Evolutionary conservation across 2,888 invertebrate species (phyloP), one percentile per base, ranked within the genome.

Genomic region (Julus scanicus): DNA sequence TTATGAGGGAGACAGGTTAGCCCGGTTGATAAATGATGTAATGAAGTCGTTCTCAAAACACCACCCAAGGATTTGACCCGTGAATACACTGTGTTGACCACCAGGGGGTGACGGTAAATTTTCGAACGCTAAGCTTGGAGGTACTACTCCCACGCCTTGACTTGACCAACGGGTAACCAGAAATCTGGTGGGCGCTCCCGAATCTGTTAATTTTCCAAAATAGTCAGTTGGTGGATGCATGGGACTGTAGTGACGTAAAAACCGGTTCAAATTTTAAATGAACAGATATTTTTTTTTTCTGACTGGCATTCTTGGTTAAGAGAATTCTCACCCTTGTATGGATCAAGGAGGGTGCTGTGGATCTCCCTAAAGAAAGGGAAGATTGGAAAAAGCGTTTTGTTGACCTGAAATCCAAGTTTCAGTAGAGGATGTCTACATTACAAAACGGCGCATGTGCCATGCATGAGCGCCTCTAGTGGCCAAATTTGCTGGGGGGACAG

Each of bases 51-150:
- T 37, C 37, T 29, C 13, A 29, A 29, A 37, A 37, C 80, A 80
- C 80, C 80, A 80, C 80, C 80, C 80, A 39, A 80, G 80, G 80
- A 80, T 37, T 37, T 80, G 80, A 80, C 80, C 71, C 71, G 71
- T 29, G 71, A 71, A 71, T 71, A 71, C 71, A n/a, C 71, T 9
- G 13, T 80, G 80, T 80, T 80, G 37, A 80, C 80, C 80, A 80
- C 37, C 80, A 80, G 80, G 80, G 80, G 80, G 80, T 80, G 80
- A 80, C 37, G 37, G 71, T 29, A n/a, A 71, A 71, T 71, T 29
- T 71, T 29, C 8, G 71, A 29, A 11, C 71, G 8, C 71, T 71
- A 29, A 29, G 29, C 29, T 29, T 71, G 71, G 29, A 71, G 29
- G 29, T 11, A 11, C 11, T 71, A n/a, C 71, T 29, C 80, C 80